A percentile compares a stretch with the other conserved stretches of the same genome.
phyloP scores from a whole-genome alignment of 2,888 invertebrate species.

The Acanthacorydalis orientalis region DNA sequence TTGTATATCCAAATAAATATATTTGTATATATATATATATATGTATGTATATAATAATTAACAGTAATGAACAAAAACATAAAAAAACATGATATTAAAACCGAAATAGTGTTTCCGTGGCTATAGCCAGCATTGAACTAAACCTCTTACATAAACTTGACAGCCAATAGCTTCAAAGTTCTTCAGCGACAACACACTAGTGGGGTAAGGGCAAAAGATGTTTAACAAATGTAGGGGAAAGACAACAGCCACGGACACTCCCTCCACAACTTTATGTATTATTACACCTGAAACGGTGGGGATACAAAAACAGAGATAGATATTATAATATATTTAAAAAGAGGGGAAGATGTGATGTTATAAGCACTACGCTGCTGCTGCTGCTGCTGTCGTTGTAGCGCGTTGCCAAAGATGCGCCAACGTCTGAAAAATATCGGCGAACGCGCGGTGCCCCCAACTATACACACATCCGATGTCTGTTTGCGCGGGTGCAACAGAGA shows the following conservation, averaged over 20 bases:
- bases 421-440: too few species aligned
- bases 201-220: background rate
- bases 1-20: too few species aligned
- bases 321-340: constrained; percentile 3
- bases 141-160: background rate
- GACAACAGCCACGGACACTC: background rate
- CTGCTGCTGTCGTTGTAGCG: too few species aligned
- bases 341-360: background rate
- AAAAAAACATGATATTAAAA: too few species aligned
- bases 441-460: too few species aligned
- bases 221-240: background rate
- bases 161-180: background rate
- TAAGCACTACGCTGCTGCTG: too few species aligned
- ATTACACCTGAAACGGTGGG: background rate
- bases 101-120: background rate
- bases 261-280: background rate
- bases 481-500: too few species aligned
- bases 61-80: too few species aligned
- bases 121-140: background rate
- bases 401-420: too few species aligned
- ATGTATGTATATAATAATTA: too few species aligned
- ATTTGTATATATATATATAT: too few species aligned
- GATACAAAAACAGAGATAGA: constrained; percentile 6
- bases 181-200: background rate
- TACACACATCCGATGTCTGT: too few species aligned